These are phyloP conservation scores for Stratiomys singularior DNA, from an alignment of 2,888 invertebrate genomes.

Conservation along the genomic window DNA sequence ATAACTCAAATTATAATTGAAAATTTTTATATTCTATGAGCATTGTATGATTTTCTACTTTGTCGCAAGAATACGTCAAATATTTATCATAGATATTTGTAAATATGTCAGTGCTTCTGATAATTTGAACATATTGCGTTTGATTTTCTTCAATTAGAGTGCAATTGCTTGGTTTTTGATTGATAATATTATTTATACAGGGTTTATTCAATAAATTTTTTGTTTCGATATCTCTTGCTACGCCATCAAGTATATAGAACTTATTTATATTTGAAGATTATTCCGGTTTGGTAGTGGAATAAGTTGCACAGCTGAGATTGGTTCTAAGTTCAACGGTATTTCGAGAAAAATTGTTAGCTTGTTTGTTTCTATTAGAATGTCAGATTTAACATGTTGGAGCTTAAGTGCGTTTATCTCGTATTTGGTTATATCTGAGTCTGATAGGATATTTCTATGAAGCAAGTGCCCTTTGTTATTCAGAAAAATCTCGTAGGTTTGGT, in stretches of 20 bases:
- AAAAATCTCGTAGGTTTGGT: conserved; percentile 4
- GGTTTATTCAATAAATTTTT: not conserved
- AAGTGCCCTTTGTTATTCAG: conserved; percentile 13
- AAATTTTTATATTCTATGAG: conserved; percentile 1
- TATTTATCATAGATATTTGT: conserved; percentile 1
- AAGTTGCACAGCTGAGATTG: conserved; percentile 10
- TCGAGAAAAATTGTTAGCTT: conserved; percentile 18
- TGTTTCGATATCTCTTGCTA: not conserved
- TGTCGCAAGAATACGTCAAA: not conserved
- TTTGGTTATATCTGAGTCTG: not conserved
- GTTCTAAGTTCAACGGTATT: conserved; percentile 16
- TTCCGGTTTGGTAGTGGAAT: conserved; percentile 18
- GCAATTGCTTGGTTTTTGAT: conserved; percentile 4
- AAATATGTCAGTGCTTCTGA: conserved; percentile 1
- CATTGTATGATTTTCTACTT: not conserved
- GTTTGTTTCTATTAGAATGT: conserved; percentile 11
- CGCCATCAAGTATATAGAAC: not conserved
- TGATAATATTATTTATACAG: not conserved
- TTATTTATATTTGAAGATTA: conserved; percentile 17
- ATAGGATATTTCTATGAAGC: conserved; percentile 21
- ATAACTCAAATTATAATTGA: conserved; percentile 7
- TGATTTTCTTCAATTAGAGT: conserved; percentile 3
- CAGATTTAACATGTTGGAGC: conserved; percentile 18
- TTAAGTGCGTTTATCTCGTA: conserved; percentile 19
- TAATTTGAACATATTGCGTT: not conserved